A percentile compares a stretch with the other conserved stretches of the same genome.
Conservation (phyloP, 2,113 vertebrate genomes). For the Aythya baeri region DNA sequence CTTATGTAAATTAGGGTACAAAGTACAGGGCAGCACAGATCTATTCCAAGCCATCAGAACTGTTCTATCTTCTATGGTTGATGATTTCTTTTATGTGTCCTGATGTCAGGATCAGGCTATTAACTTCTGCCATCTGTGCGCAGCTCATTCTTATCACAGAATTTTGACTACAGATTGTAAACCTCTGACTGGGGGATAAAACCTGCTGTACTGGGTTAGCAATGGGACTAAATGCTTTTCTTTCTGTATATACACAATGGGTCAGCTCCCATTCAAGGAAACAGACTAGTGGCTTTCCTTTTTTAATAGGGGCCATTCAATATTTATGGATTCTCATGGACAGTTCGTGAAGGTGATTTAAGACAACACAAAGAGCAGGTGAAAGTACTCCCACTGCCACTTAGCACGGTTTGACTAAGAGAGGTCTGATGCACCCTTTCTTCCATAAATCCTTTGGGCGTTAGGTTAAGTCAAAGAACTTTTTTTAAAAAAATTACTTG, state of each 20-base stretch:
- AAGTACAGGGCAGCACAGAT: background rate
- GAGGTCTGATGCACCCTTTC: background rate
- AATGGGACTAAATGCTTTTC: background rate
- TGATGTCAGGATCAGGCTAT: conserved; percentile 12
- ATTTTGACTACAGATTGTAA: background rate
- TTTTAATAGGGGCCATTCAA: background rate
- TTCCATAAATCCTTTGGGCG: background rate
- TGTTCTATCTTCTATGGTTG: background rate
- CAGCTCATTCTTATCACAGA: background rate
- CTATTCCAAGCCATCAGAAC: background rate
- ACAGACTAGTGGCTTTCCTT: background rate
- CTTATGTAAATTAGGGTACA: background rate
- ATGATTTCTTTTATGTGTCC: background rate
- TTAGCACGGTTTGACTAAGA: background rate
- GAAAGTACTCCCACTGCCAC: background rate
- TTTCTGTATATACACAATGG: background rate
- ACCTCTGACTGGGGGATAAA: background rate
- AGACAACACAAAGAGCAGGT: background rate
- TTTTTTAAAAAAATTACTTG: background rate
- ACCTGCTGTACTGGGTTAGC: background rate
- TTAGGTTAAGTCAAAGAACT: background rate
- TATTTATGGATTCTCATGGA: background rate
- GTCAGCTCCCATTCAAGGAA: background rate
- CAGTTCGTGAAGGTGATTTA: background rate
- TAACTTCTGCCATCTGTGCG: conserved; percentile 27